Evolutionary conservation across 2,113 vertebrate species (phyloP), one percentile per base, ranked within the genome.

Genomic region (Calyptommatus sinebrachiatus): DNA sequence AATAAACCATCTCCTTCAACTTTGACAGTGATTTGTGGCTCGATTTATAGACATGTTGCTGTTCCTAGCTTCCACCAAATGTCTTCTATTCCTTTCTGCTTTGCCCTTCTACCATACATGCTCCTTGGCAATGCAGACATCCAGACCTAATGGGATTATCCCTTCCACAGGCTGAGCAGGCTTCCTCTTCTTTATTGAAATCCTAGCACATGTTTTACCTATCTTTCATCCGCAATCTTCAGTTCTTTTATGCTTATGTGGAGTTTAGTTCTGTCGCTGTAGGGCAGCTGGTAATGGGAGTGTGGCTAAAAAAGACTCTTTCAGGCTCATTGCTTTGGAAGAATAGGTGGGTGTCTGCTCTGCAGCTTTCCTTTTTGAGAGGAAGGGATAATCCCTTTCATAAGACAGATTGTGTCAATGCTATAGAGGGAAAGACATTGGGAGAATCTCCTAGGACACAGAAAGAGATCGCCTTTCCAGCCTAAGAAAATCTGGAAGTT

Each of bases 61-160:
- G 80, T 88, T n/a, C 80, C 88, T 85, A 81, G 83, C 80, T 82
- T 88, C 82, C 88, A 48, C 72, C 83, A 79, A 84, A 85, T 79
- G 86, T 79, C 68, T 85, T 71, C 35, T 57, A 76, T 83, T 82
- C 86, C 76, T 78, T 84, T 66, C 50, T 9, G n/a, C 18, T 1
- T 65, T 26, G 28, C n/a, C 7, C 28, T 10, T 22, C 29, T 78
- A 85, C 87, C 90, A 6, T 86, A 86, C 86, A 89, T 80, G 73
- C 83, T 90, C 87, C 87, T 88, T 93, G 89, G 93, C 93, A 94
- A 93, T 92, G 93, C 92, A 94, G 86, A 65, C 63, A 28, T 26
- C 28, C 91, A 93, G 89, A 93, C 93, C 91, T 95, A 95, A 92
- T 88, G 92, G 92, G 93, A 95, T 96, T 96, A 94, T 89, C 81